A percentile compares a stretch with the other conserved stretches of the same genome.
Evolutionary conservation across 37 sponge, comb jelly and placozoan genomes (phyloP).

Genomic region (Beroe ovata): DNA sequence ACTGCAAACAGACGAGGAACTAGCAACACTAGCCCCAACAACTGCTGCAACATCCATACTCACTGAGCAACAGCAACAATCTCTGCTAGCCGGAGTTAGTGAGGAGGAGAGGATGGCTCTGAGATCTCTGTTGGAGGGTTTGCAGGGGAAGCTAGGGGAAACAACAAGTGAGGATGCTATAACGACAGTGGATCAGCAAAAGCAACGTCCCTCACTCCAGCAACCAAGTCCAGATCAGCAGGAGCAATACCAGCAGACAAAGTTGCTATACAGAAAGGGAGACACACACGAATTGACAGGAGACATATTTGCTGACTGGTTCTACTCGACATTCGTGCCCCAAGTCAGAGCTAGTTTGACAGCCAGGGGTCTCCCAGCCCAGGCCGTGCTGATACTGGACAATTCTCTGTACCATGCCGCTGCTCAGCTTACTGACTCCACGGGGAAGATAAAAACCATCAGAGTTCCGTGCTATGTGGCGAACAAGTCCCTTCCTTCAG

Average conservation of each 20-base stretch:
- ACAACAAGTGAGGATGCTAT: background rate
- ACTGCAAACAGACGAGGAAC: background rate
- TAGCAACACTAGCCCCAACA: background rate
- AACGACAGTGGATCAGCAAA: background rate
- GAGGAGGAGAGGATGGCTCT: background rate
- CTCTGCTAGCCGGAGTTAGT: background rate
- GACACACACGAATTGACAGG: constrained; percentile 46
- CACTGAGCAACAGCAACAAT: background rate
- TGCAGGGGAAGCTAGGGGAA: background rate
- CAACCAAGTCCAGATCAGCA: background rate
- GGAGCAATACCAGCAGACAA: background rate
- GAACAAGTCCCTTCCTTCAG: constrained; percentile 15
- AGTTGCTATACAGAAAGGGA: constrained; percentile 30
- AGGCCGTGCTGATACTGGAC: constrained; percentile 44
- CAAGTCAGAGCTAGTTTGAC: background rate
- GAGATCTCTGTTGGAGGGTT: too few relatives aligned
- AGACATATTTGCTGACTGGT: constrained; percentile 58
- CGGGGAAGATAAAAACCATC: constrained; percentile 7
- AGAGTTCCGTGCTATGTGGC: constrained; percentile 42
- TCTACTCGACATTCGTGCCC: constrained; percentile 33
- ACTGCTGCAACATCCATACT: background rate
- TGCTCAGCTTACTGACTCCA: background rate
- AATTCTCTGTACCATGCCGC: constrained; percentile 40
- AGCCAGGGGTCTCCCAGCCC: background rate
- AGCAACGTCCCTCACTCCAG: background rate